These are phyloP conservation scores for Myodes glareolus DNA, from an alignment of 2,113 vertebrate genomes.

Conservation along the genomic window DNA sequence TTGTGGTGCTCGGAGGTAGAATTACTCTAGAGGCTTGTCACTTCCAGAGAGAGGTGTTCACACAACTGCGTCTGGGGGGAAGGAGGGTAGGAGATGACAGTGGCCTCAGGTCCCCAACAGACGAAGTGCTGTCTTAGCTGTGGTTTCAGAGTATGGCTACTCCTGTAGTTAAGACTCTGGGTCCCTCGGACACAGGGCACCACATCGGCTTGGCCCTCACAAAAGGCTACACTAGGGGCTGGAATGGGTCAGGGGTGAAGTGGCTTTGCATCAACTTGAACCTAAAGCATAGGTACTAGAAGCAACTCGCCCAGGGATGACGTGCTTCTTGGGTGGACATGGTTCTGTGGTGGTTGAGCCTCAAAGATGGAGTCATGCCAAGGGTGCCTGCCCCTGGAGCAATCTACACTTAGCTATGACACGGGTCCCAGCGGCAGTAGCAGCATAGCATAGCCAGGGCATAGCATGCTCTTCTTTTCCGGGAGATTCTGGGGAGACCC, in stretches of 20 bases:
- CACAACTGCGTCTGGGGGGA: no score
- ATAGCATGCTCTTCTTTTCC: neutral
- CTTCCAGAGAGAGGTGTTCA: neutral
- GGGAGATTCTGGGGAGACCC: neutral
- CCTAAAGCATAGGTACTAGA: neutral
- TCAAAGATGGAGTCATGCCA: no score
- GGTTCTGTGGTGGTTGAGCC: neutral
- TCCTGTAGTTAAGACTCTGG: neutral
- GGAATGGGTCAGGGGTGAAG: neutral
- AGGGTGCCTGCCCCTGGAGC: neutral
- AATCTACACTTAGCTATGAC: no score
- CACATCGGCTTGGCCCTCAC: neutral
- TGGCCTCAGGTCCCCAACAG: neutral
- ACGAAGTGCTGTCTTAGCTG: neutral
- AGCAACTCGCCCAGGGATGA: neutral
- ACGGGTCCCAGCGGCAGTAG: neutral
- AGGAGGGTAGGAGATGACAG: neutral
- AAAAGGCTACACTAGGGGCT: neutral
- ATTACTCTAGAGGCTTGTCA: neutral
- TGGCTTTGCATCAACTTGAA: no score
- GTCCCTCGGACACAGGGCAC: no score
- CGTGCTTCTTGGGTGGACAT: neutral
- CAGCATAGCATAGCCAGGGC: neutral
- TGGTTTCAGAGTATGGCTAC: neutral
- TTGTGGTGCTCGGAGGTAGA: neutral